Percentiles rank a stretch among this genome's conserved stretches.
phyloP scores from a whole-genome alignment of 1,140 invertebrate genomes.

The Tribolium madens region DNA sequence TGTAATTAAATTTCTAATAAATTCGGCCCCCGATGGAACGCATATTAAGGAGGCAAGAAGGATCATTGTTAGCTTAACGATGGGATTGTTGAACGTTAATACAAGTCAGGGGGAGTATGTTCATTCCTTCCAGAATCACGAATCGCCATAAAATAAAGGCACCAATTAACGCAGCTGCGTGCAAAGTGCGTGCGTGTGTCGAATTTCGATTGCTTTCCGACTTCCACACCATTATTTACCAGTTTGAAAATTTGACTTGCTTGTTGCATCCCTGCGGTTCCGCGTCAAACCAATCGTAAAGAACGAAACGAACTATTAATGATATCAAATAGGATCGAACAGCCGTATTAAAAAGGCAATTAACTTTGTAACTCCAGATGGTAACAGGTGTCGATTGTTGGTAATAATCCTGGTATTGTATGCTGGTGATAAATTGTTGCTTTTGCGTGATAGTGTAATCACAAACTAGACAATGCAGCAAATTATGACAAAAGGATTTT shows the following conservation, averaged over 20 bases:
- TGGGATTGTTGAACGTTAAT: slow-evolving; percentile 55
- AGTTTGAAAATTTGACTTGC: neutral
- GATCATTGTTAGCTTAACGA: slow-evolving; percentile 52
- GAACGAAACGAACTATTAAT: neutral
- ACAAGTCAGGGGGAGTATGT: slow-evolving; percentile 44
- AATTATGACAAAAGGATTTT: slow-evolving; percentile 17
- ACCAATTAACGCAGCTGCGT: slow-evolving; percentile 58
- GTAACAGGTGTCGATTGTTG: slow-evolving; percentile 33
- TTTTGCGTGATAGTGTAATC: slow-evolving; percentile 23
- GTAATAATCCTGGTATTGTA: slow-evolving; percentile 13
- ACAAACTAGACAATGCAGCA: slow-evolving; percentile 30
- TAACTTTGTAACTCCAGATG: slow-evolving; percentile 14
- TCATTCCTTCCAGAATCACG: slow-evolving; percentile 56
- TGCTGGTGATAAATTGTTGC: slow-evolving; percentile 23
- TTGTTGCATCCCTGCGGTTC: slow-evolving; percentile 17
- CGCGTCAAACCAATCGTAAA: neutral
- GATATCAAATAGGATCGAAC: neutral
- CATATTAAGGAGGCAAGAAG: slow-evolving; percentile 52
- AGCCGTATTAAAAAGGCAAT: slow-evolving; percentile 15
- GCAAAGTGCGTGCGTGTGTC: slow-evolving; percentile 52
- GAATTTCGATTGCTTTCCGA: slow-evolving; percentile 52
- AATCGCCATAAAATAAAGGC: slow-evolving; percentile 57
- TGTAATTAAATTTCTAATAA: slow-evolving; percentile 57
- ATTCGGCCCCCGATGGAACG: slow-evolving; percentile 49
- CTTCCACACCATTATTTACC: slow-evolving; percentile 29